Conservation (phyloP, 2,113 vertebrate genomes). For the Callipepla squamata region DNA sequence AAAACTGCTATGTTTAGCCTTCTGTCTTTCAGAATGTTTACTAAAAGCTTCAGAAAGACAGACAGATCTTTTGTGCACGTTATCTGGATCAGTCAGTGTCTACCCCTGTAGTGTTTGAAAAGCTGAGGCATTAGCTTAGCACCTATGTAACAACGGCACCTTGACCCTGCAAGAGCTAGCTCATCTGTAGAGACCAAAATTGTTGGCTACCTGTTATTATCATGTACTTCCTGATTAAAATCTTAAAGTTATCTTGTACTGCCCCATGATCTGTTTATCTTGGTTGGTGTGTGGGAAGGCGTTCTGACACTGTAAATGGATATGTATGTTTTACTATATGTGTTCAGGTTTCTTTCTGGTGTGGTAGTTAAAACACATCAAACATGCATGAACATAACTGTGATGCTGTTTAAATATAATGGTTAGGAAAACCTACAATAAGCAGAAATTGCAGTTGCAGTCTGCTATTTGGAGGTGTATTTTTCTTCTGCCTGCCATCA, state of each 20-base stretch:
- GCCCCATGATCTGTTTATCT: neutral
- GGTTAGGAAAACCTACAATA: neutral
- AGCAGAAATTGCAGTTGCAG: neutral
- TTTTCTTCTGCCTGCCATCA: neutral
- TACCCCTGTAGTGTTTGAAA: neutral
- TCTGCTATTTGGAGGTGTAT: neutral
- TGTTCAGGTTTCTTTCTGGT: neutral
- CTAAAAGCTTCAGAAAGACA: neutral
- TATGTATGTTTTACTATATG: neutral
- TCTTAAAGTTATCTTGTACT: neutral
- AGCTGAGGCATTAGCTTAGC: fast-evolving
- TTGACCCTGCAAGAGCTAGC: neutral
- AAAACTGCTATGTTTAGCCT: neutral
- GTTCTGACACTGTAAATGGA: neutral
- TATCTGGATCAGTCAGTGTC: neutral
- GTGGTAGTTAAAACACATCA: neutral
- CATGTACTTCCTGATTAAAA: neutral
- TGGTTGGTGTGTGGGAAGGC: neutral
- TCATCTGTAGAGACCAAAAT: neutral
- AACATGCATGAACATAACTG: neutral
- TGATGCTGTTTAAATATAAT: neutral
- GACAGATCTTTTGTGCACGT: no score
- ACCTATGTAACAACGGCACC: fast-evolving
- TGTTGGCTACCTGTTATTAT: neutral
- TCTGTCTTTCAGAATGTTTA: neutral